A percentile compares a stretch with the other conserved stretches of the same genome.
phyloP scores from a whole-genome alignment of 2,797 vertebrate species.

The Sternarchorhynchus goeldii region DNA sequence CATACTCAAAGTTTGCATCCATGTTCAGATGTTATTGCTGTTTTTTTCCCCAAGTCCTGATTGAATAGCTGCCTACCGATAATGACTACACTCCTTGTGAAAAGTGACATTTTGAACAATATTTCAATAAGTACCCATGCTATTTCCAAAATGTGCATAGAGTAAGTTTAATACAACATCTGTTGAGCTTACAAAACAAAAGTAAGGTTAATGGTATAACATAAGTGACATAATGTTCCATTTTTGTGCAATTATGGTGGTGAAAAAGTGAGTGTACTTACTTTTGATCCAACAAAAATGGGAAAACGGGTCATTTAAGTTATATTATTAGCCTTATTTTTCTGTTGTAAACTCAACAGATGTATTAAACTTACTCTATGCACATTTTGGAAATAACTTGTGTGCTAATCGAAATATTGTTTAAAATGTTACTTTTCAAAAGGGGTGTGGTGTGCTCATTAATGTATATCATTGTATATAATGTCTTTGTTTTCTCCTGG shows the following conservation, averaged over 20 bases:
- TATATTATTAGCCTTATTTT: neutral
- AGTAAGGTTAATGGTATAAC: neutral
- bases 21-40: neutral
- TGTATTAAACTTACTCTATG: neutral
- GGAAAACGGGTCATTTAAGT: neutral
- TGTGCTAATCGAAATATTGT: neutral
- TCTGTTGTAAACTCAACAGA: neutral
- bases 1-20: neutral
- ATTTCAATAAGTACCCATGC: neutral
- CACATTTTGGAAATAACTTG: neutral
- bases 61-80: neutral
- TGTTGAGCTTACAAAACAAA: neutral
- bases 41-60: neutral
- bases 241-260: neutral
- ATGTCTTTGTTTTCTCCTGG: conserved; percentile 6
- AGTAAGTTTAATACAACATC: neutral
- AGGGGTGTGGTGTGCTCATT: neutral
- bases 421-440: conserved; percentile 1
- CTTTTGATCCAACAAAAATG: neutral
- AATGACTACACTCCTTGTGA: neutral
- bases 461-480: conserved; percentile 10
- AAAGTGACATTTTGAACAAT: conserved; percentile 1
- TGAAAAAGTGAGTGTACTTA: neutral
- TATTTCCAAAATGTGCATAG: neutral
- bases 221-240: neutral